These are phyloP conservation scores for Lamprologus tigripictilis DNA, from an alignment of 2,113 vertebrate genomes.

Conservation along the genomic window DNA sequence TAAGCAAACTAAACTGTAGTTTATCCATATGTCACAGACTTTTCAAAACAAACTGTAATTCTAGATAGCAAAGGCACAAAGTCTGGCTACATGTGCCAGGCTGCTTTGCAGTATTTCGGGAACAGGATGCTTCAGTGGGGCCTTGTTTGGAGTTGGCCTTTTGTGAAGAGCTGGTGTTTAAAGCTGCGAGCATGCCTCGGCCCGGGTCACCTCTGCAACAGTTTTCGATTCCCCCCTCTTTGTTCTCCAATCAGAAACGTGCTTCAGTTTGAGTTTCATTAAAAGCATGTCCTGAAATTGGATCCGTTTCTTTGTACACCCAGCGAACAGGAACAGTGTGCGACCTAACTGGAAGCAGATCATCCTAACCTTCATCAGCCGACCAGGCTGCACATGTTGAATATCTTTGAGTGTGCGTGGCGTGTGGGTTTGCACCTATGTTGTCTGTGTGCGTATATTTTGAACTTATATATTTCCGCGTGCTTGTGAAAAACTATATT, in stretches of 20 bases:
- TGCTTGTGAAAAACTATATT: conserved; percentile 18
- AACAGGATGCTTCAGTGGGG: conserved; percentile 36
- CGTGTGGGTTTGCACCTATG: neutral
- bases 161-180: conserved; percentile 43
- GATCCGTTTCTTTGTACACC: conserved; percentile 59
- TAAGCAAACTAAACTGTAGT: conserved; percentile 44
- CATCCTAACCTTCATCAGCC: conserved; percentile 5
- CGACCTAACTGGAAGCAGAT: conserved; percentile 72
- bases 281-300: conserved; percentile 70
- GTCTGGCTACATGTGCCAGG: conserved; percentile 7
- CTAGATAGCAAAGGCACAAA: conserved; percentile 25
- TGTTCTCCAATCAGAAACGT: conserved; percentile 67
- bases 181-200: conserved; percentile 24
- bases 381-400: neutral
- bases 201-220: conserved; percentile 44
- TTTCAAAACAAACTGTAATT: conserved; percentile 69
- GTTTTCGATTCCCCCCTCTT: conserved; percentile 48
- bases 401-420: neutral
- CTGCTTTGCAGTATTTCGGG: conserved; percentile 17
- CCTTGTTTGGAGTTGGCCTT: conserved; percentile 51
- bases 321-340: conserved; percentile 44
- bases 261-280: conserved; percentile 72
- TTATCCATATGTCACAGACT: conserved; percentile 44
- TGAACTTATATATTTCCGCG: neutral
- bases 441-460: neutral